Evolutionary conservation across 2,888 invertebrate species (phyloP), one percentile per base, ranked within the genome.

Genomic region (Brachypalpus laphriformis): DNA sequence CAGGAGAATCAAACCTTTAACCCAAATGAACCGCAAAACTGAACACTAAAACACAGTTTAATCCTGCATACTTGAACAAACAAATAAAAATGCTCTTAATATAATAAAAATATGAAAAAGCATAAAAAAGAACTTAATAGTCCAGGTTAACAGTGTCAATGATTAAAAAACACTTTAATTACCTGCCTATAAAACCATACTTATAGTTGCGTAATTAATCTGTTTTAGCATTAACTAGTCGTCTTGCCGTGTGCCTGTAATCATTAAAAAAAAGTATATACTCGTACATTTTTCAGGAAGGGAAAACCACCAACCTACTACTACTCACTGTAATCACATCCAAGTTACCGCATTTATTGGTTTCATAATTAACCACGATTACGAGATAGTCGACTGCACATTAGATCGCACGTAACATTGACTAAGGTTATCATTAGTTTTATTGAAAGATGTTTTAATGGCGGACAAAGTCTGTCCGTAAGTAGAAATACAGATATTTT

Each of bases 341-440:
- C 54, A 31, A 56, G 72, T 54, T 66, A 66, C 66, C 66, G 54
- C 71, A 78, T 78, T 72, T 72, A 78, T 78, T 68, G 22, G 72
- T 72, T 82, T 78, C 78, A 78, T 68, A 78, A 78, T 63, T 66
- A 28, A 49, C 56, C 42, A 56, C 31, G 63, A 47, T 47, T 45
- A 31, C 63, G 47, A 28, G 14, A 4, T 31, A 56, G 14, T 40
- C 31, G 61, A 45, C 65, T 72, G 72, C 72, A 82, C 57, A 72
- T 47, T 61, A 61, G 59, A 72, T 78, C 78, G 22, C 66, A 68
- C 72, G 66, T 70, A 49, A 72, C 66, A 83, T 68, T 68, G 78
- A 40, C 42, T 68, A 42, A 57, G 82, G 78, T 74, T 83, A 74
- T 78, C 78, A 78, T 78, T 66, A 66, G 57, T 22, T 63, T 63